Conservation (phyloP, 2,113 vertebrate genomes). For the Xenopus laevis region DNA sequence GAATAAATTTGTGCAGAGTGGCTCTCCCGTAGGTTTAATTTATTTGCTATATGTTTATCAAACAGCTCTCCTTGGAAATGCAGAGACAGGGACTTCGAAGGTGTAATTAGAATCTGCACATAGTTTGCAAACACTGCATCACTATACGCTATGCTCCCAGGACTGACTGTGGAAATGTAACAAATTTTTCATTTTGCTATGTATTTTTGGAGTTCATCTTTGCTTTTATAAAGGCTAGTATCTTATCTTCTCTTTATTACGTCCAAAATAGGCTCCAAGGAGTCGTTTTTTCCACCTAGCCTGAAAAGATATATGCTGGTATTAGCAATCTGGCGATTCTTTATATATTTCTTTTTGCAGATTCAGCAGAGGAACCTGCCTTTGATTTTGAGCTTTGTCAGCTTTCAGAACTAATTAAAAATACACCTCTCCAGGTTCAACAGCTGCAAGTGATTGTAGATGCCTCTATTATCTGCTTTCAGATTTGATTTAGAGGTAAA, state of each 20-base stretch:
- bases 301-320: conserved; percentile 15
- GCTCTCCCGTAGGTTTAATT: conserved; percentile 33
- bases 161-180: background rate
- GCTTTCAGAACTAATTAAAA: conserved; percentile 55
- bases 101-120: background rate
- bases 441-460: conserved; percentile 47
- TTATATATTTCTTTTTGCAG: conserved; percentile 15
- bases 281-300: background rate
- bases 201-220: background rate
- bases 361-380: conserved; percentile 48
- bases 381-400: conserved; percentile 53
- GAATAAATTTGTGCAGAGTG: conserved; percentile 6
- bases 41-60: conserved; percentile 45
- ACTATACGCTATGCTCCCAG: conserved; percentile 4
- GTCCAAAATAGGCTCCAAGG: background rate
- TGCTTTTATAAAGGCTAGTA: background rate
- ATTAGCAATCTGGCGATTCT: conserved; percentile 32
- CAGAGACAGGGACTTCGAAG: conserved; percentile 2
- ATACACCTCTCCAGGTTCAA: conserved; percentile 42
- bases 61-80: conserved; percentile 40
- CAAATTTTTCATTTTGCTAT: conserved; percentile 12
- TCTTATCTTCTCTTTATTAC: background rate
- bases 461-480: conserved; percentile 45
- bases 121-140: background rate
- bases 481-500: conserved; percentile 54